These are phyloP conservation scores for Oligia latruncula DNA, from an alignment of 2,888 invertebrate species.

Conservation along the genomic window DNA sequence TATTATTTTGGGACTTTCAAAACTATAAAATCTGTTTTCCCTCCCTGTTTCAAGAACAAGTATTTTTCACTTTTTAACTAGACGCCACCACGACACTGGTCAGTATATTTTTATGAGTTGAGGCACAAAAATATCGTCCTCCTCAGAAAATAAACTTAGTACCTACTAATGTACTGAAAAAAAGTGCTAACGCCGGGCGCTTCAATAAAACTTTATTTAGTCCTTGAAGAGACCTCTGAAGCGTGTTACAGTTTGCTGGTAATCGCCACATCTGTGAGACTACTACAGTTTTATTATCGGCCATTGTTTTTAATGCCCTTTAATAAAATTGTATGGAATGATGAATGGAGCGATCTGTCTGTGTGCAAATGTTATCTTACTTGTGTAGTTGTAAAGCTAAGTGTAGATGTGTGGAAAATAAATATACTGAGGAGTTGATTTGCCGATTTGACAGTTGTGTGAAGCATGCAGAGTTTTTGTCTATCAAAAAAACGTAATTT, in stretches of 20 bases:
- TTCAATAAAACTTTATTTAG: constrained; percentile 32
- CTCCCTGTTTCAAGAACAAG: too few species aligned
- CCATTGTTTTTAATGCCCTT: constrained; percentile 49
- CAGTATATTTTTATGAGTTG: not conserved
- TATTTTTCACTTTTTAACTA: not conserved
- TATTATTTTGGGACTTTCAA: not conserved
- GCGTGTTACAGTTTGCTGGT: constrained; percentile 4
- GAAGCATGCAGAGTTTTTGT: not conserved
- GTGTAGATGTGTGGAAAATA: not conserved
- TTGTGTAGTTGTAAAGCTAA: constrained; percentile 29
- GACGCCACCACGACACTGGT: not conserved
- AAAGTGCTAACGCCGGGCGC: constrained; percentile 17
- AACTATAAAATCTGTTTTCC: not conserved
- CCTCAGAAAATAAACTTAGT: constrained; percentile 3
- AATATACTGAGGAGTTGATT: not conserved
- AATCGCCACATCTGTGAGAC: constrained; percentile 14
- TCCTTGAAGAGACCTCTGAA: constrained; percentile 16
- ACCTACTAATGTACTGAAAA: constrained; percentile 2
- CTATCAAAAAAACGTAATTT: not conserved
- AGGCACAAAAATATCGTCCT: constrained; percentile 7
- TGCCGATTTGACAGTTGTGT: not conserved
- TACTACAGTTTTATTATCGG: constrained; percentile 37
- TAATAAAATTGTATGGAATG: constrained; percentile 45
- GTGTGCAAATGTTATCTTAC: constrained; percentile 35
- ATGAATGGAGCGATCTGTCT: constrained; percentile 45